A percentile compares a stretch with the other conserved stretches of the same genome.
These are phyloP conservation scores for Drosophila seclusa DNA, from an alignment of 2,888 invertebrate species.

Conservation along the genomic window DNA sequence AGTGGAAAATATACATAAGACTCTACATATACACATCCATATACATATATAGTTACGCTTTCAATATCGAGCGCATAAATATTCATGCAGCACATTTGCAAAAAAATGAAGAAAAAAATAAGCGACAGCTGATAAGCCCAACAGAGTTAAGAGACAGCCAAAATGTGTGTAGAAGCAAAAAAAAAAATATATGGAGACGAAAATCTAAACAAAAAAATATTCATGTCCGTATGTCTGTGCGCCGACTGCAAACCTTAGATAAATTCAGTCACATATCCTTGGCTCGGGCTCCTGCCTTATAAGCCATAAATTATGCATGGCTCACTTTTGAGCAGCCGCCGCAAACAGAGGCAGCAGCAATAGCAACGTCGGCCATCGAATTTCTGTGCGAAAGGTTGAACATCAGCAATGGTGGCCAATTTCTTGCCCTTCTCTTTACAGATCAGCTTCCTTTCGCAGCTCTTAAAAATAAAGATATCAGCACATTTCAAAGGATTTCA, in stretches of 20 bases:
- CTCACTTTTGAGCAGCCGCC: slow-evolving; percentile 70
- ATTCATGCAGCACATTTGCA: slow-evolving; percentile 68
- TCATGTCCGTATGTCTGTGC: slow-evolving; percentile 38
- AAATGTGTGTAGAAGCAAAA: slow-evolving; percentile 21
- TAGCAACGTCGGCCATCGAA: slow-evolving; percentile 2
- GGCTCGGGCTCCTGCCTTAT: slow-evolving; percentile 33
- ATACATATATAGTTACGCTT: slow-evolving; percentile 21
- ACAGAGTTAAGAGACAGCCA: slow-evolving; percentile 16
- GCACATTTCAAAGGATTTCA: slow-evolving; percentile 16
- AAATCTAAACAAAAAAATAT: slow-evolving; percentile 26
- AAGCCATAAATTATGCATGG: slow-evolving; percentile 80
- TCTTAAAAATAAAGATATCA: slow-evolving; percentile 20
- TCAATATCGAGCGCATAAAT: slow-evolving; percentile 74
- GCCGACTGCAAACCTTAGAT: slow-evolving; percentile 68
- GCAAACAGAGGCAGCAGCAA: neutral
- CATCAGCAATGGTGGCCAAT: slow-evolving; percentile 36
- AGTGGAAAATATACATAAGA: slow-evolving; percentile 43
- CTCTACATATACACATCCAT: slow-evolving; percentile 12
- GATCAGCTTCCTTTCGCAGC: neutral
- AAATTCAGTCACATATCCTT: slow-evolving; percentile 62
- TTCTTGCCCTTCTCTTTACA: neutral
- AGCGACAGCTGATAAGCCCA: slow-evolving; percentile 77
- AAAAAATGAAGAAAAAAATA: slow-evolving; percentile 21
- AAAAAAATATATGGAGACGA: slow-evolving; percentile 15
- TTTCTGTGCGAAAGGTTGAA: slow-evolving; percentile 28